Evolutionary conservation across 2,888 invertebrate genomes (phyloP), one percentile per base, ranked within the genome.

Genomic region (Hymenopus coronatus): DNA sequence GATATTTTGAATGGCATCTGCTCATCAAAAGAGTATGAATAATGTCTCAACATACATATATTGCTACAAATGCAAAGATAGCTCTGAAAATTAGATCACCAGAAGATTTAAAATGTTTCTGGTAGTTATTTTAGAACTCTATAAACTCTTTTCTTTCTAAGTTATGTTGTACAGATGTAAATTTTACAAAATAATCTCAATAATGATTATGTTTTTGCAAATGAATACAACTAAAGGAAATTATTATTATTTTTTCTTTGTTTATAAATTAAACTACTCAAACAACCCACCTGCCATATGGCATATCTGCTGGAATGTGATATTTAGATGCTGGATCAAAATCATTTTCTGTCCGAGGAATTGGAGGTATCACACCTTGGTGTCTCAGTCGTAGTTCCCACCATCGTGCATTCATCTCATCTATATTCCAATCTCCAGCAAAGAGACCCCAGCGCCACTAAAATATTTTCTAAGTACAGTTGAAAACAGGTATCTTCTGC

Each of bases 321-420:
- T 97, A 97, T 92, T 98, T 98, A 1, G 97, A 95, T 2, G 96
- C 97, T 0, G 98, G 96, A 92, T 98, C 98, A 91, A 98, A 97
- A 92, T 98, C 97, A 0, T 95, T 94, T 92, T 97, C 97, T 0
- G 95, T 94, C 91, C 98, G 94, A 4, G 94, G 92, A 8, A 95
- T 92, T 0, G 97, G 97, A 8, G 97, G 97, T 1, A 96, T 94
- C 0, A 97, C 94, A 1, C 97, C 97, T 94, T 97, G 94, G 92
- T 96, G 96, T 88, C 96, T 94, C 0, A 97, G 92, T 88, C 96
- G 94, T 92, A 97, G 93, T 91, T 96, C 96, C 97, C 97, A 97
- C 97, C 97, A 97, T 90, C 94, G 94, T 2, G 95, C 94, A 90
- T 97, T 97, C 96, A 96, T 96, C 85, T 95, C 95, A 82, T 94